Evolutionary conservation across 2,113 vertebrate genomes (phyloP).

Genomic region (Saguinus midas): DNA sequence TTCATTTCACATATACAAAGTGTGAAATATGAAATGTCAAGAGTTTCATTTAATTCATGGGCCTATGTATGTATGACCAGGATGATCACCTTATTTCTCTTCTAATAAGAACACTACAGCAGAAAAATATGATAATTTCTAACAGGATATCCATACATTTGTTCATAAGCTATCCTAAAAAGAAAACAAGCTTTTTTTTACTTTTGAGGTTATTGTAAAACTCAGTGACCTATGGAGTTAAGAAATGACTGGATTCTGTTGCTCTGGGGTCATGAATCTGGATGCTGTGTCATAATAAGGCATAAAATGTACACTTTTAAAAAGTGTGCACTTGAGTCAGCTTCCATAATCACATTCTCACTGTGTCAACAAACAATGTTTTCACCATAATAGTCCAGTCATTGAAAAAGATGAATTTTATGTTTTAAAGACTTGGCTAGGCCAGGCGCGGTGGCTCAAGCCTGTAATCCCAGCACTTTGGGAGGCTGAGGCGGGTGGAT

Average conservation of each 20-base stretch:
- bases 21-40: slow-evolving; percentile 37
- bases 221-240: not conserved
- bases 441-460: too few relatives aligned
- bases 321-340: not conserved
- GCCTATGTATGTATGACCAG: not conserved
- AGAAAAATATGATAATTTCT: not conserved
- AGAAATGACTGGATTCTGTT: not conserved
- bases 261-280: not conserved
- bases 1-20: slow-evolving; percentile 55
- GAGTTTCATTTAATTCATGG: slow-evolving; percentile 28
- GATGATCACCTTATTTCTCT: not conserved
- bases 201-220: not conserved
- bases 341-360: slow-evolving; percentile 13
- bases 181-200: not conserved
- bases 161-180: not conserved
- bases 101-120: not conserved
- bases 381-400: slow-evolving; percentile 7
- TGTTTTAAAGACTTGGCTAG: too few relatives aligned
- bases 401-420: slow-evolving; percentile 35
- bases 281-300: not conserved
- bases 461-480: too few relatives aligned
- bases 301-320: not conserved
- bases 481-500: too few relatives aligned
- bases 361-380: not conserved
- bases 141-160: not conserved